Evolutionary conservation across 2,797 vertebrate genomes (phyloP).

Genomic region (Melanitta fusca): DNA sequence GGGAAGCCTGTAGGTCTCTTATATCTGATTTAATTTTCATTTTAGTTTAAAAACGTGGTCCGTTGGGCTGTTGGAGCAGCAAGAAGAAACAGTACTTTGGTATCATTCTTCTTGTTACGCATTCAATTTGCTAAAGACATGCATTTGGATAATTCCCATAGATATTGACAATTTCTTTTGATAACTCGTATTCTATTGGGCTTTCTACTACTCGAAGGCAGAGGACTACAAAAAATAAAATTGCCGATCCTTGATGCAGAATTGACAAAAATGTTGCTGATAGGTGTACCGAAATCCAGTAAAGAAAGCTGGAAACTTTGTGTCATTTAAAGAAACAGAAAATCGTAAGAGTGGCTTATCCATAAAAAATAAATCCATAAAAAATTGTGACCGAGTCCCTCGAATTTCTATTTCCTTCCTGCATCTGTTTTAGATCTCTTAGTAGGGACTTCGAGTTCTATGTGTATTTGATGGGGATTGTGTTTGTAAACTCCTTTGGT

Average conservation of each 20-base stretch:
- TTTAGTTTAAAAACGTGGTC: rapidly evolving
- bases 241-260: rapidly evolving
- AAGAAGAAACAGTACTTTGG: rapidly evolving
- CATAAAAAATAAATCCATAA: rapidly evolving
- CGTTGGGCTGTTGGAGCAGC: rapidly evolving
- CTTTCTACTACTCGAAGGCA: neutral
- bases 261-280: neutral
- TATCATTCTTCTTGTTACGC: rapidly evolving
- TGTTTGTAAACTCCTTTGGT: neutral
- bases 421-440: neutral
- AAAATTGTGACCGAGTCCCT: rapidly evolving
- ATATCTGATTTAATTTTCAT: rapidly evolving
- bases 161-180: neutral
- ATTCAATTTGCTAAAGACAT: rapidly evolving
- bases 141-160: rapidly evolving
- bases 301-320: neutral
- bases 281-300: rapidly evolving
- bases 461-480: neutral
- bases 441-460: neutral
- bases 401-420: neutral
- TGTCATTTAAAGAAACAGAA: neutral
- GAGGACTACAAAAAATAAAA: neutral
- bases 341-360: rapidly evolving
- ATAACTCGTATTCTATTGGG: rapidly evolving
- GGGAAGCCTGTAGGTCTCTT: rapidly evolving